phyloP scores from a whole-genome alignment of 2,888 invertebrate genomes.

The Campoletis raptor region DNA sequence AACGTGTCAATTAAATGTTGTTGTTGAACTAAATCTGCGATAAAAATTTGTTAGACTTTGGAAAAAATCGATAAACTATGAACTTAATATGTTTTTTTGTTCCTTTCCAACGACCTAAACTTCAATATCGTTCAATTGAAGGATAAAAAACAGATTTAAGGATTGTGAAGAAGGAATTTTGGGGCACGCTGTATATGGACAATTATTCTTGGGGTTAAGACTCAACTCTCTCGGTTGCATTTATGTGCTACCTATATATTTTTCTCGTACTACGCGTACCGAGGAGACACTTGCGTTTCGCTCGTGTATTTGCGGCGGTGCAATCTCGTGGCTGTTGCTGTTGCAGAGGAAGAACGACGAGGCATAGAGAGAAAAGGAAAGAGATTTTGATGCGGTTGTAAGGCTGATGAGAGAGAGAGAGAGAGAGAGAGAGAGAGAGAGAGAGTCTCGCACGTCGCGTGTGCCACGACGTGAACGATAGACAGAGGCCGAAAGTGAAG shows the following conservation, averaged over 20 bases:
- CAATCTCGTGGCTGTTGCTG: constrained; percentile 51
- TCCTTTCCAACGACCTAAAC: no score
- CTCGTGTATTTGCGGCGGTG: constrained; percentile 63
- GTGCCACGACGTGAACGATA: constrained; percentile 26
- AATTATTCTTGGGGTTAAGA: constrained; percentile 62
- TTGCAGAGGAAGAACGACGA: background rate
- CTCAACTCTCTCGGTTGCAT: constrained; percentile 46
- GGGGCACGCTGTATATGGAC: constrained; percentile 13
- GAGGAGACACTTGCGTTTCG: constrained; percentile 55
- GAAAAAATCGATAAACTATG: no score
- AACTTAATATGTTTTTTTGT: no score
- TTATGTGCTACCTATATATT: constrained; percentile 31
- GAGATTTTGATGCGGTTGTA: constrained; percentile 49
- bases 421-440: constrained; percentile 16
- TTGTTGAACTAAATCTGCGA: no score
- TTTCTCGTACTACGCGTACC: constrained; percentile 40
- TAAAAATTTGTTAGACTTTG: no score
- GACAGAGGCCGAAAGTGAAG: constrained; percentile 1
- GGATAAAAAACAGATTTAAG: background rate
- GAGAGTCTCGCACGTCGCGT: constrained; percentile 28
- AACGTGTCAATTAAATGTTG: background rate
- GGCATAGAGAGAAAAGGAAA: constrained; percentile 54
- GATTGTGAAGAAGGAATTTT: background rate
- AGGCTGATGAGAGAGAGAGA: constrained; percentile 33
- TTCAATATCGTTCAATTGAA: background rate